These are phyloP conservation scores for Clarias fuscus DNA, from an alignment of 2,797 vertebrate species.

Conservation along the genomic window DNA sequence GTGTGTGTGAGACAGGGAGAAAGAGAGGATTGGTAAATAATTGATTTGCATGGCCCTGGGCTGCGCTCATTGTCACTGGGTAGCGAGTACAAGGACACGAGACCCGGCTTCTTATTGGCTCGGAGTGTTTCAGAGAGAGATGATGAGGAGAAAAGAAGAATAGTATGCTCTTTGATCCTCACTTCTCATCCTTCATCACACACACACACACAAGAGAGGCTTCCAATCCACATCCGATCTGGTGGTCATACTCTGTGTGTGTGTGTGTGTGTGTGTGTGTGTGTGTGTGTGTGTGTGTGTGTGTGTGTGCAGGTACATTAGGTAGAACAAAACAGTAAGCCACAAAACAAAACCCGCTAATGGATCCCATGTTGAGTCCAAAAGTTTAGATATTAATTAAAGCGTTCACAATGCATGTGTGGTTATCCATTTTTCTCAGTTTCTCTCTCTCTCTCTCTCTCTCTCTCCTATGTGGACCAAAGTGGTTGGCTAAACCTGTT, in stretches of 20 bases:
- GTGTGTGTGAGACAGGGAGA: constrained; percentile 16
- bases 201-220: background rate
- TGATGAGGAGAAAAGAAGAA: constrained; percentile 61
- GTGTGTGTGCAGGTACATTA: constrained; percentile 29
- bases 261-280: constrained; percentile 3
- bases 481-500: background rate
- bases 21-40: constrained; percentile 73
- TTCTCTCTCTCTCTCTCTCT: constrained; percentile 42
- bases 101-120: constrained; percentile 70
- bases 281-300: constrained; percentile 48
- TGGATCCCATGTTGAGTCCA: constrained; percentile 70
- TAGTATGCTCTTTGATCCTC: constrained; percentile 79
- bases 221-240: constrained; percentile 58
- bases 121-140: constrained; percentile 59
- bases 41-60: constrained; percentile 77
- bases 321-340: constrained; percentile 51
- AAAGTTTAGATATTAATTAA: constrained; percentile 60
- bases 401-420: constrained; percentile 8
- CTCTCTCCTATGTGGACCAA: constrained; percentile 69
- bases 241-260: constrained; percentile 50
- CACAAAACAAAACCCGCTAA: constrained; percentile 63
- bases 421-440: too few species aligned
- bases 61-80: constrained; percentile 75
- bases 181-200: constrained; percentile 64
- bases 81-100: constrained; percentile 76